Conservation (phyloP, 2,113 vertebrate species). For the Lamprotornis superbus region DNA sequence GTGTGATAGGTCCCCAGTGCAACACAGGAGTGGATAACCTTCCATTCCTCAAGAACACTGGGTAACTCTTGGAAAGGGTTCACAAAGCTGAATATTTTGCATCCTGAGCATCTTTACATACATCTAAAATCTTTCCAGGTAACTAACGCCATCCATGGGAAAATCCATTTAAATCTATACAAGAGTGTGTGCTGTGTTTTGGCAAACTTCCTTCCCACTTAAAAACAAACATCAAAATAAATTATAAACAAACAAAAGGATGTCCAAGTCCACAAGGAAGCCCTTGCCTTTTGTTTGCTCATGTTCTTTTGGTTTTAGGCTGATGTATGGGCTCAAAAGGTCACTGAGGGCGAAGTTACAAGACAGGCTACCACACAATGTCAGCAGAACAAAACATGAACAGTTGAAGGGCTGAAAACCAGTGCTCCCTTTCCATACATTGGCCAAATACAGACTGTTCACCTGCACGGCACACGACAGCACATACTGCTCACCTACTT, state of each 20-base stretch:
- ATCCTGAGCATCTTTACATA: neutral
- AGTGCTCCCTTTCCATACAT: neutral
- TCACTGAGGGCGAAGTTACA: neutral
- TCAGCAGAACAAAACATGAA: neutral
- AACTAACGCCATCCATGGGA: neutral
- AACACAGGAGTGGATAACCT: neutral
- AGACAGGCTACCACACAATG: neutral
- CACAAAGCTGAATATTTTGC: neutral
- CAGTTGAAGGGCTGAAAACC: neutral
- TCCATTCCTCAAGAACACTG: neutral
- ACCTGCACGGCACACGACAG: neutral
- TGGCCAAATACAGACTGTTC: neutral
- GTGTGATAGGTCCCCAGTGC: neutral
- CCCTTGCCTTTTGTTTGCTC: neutral
- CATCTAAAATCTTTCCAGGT: neutral
- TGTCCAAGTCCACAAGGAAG: neutral
- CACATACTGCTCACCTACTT: neutral
- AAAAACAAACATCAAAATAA: neutral
- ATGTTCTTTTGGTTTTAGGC: slow-evolving; percentile 12
- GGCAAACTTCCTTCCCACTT: neutral
- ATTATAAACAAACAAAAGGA: neutral
- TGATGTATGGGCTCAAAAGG: neutral
- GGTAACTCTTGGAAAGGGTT: neutral
- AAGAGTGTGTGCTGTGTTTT: neutral
- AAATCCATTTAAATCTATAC: neutral